These are phyloP conservation scores for Aldrovandia affinis DNA, from an alignment of 2,797 vertebrate species.

Conservation along the genomic window DNA sequence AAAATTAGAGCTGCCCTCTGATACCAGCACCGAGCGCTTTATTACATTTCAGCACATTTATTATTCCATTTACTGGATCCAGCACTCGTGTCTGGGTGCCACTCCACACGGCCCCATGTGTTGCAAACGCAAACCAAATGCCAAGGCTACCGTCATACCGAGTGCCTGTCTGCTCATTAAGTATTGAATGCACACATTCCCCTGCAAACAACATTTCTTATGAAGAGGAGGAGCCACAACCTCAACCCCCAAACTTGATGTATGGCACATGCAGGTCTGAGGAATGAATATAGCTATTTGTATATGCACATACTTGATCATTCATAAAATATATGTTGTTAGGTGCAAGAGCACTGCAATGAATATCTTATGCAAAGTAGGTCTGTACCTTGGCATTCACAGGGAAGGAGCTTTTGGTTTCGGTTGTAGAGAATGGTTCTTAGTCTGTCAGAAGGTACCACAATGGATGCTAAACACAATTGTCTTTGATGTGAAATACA, in stretches of 20 bases:
- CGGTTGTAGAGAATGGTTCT: neutral
- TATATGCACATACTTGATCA: neutral
- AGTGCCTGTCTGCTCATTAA: neutral
- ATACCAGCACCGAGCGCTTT: neutral
- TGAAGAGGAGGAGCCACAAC: neutral
- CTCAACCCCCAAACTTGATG: neutral
- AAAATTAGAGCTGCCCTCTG: slow-evolving; percentile 12
- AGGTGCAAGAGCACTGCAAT: neutral
- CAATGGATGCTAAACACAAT: neutral
- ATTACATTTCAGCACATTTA: slow-evolving; percentile 6
- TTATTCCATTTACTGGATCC: slow-evolving; percentile 16
- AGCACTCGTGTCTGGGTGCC: neutral
- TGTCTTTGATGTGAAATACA: neutral
- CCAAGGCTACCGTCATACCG: neutral
- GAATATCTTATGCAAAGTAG: too few relatives aligned
- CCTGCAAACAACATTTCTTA: neutral
- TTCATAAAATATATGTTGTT: neutral
- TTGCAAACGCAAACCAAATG: neutral
- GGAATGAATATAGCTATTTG: neutral
- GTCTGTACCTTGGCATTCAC: neutral
- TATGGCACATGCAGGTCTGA: neutral
- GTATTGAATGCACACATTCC: neutral
- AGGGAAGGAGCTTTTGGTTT: neutral
- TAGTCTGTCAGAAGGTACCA: neutral
- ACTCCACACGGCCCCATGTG: neutral